Evolutionary conservation across 2,888 invertebrate genomes (phyloP).

Genomic region (Drosophila villosipedis): DNA sequence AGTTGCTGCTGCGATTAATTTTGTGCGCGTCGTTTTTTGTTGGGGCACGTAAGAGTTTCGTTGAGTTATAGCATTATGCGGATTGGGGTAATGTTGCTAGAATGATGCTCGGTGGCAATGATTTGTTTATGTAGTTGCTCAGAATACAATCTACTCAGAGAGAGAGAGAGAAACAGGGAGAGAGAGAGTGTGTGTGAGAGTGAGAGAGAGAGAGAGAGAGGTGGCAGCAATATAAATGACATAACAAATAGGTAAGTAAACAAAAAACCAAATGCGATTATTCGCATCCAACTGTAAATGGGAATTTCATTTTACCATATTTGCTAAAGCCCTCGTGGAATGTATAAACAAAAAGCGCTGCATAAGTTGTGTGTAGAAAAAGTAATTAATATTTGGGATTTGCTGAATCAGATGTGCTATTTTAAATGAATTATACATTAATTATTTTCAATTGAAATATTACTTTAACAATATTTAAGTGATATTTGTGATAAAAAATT

Average conservation of each 20-base stretch:
- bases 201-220: neutral
- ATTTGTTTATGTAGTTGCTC: slow-evolving; percentile 20
- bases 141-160: slow-evolving; percentile 1
- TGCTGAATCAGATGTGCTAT: neutral
- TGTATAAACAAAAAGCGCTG: neutral
- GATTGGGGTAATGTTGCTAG: neutral
- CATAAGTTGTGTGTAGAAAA: slow-evolving; percentile 4
- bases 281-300: slow-evolving; percentile 7
- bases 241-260: slow-evolving; percentile 9
- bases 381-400: neutral
- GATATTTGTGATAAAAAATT: neutral
- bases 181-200: neutral
- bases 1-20: slow-evolving; percentile 1
- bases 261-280: slow-evolving; percentile 24
- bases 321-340: slow-evolving; percentile 4
- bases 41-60: slow-evolving; percentile 40
- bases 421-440: neutral
- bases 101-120: slow-evolving; percentile 3
- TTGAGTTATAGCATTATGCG: slow-evolving; percentile 35
- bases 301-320: slow-evolving; percentile 22
- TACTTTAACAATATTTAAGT: neutral
- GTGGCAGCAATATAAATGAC: neutral
- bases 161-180: neutral
- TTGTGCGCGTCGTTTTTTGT: slow-evolving; percentile 10
- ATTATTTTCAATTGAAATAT: neutral